Percentiles rank a stretch among this genome's conserved stretches.
These are phyloP conservation scores for Hetaerina titia DNA, from an alignment of 2,888 invertebrate genomes.

Conservation along the genomic window DNA sequence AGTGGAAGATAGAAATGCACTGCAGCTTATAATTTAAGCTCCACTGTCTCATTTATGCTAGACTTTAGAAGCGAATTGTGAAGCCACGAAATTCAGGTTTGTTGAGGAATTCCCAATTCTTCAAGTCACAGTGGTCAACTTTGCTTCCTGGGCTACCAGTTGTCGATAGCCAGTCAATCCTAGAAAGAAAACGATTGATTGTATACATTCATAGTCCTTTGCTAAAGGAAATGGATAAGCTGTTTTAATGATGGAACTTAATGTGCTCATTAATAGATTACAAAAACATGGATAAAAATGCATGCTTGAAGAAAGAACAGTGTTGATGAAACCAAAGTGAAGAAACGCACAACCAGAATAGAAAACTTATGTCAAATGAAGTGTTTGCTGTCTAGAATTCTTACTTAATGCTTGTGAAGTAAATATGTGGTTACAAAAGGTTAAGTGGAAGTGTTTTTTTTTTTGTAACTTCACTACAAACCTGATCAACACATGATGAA, in stretches of 20 bases:
- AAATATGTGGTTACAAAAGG: background rate
- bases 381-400: background rate
- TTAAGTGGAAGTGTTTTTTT: background rate
- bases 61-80: constrained; percentile 87
- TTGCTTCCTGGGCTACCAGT: constrained; percentile 91
- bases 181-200: constrained; percentile 74
- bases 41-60: background rate
- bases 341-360: background rate
- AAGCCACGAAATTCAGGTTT: constrained; percentile 86
- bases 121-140: constrained; percentile 89
- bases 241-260: background rate
- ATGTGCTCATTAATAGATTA: background rate
- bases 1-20: constrained; percentile 36
- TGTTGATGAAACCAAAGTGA: background rate
- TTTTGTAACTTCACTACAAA: background rate
- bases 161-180: constrained; percentile 90
- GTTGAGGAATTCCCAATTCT: constrained; percentile 88
- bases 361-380: background rate
- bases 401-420: background rate
- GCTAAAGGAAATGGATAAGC: no score
- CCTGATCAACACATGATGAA: background rate
- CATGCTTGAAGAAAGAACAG: no score
- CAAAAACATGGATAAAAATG: no score
- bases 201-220: no score
- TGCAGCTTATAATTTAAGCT: background rate